phyloP scores from a whole-genome alignment of 2,797 vertebrate genomes.

The Falco peregrinus region DNA sequence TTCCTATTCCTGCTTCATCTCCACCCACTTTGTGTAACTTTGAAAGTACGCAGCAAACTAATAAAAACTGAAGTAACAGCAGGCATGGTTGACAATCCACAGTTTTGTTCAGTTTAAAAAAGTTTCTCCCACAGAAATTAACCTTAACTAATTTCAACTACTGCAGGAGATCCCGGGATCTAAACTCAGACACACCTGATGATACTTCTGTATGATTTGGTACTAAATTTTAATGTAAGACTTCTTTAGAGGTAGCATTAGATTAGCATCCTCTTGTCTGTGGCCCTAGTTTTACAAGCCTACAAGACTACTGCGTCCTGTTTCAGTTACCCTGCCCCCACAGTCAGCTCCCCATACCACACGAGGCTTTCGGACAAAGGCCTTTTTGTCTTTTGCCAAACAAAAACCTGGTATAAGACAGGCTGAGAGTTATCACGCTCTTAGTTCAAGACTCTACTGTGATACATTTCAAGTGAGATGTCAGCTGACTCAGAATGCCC shows the following conservation, averaged over 20 bases:
- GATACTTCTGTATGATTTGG: neutral
- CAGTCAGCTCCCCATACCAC: neutral
- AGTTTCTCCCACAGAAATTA: neutral
- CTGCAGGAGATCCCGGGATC: neutral
- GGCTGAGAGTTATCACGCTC: neutral
- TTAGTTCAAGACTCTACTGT: neutral
- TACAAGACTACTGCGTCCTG: rapidly evolving
- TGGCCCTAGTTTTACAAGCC: neutral
- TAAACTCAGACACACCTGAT: neutral
- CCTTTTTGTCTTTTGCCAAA: neutral
- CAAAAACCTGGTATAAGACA: neutral
- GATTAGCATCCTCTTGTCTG: neutral
- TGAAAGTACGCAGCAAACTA: neutral
- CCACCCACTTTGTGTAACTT: neutral
- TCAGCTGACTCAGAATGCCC: neutral
- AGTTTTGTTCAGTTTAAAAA: neutral
- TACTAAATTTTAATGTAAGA: neutral
- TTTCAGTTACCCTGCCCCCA: neutral
- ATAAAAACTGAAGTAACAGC: neutral
- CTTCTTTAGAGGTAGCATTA: neutral
- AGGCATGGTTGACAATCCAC: neutral
- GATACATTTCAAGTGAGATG: neutral
- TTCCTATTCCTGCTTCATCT: neutral
- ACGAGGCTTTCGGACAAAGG: neutral
- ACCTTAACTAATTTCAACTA: neutral